Conservation (phyloP, 1,140 invertebrate genomes). For the Sitophilus oryzae region DNA sequence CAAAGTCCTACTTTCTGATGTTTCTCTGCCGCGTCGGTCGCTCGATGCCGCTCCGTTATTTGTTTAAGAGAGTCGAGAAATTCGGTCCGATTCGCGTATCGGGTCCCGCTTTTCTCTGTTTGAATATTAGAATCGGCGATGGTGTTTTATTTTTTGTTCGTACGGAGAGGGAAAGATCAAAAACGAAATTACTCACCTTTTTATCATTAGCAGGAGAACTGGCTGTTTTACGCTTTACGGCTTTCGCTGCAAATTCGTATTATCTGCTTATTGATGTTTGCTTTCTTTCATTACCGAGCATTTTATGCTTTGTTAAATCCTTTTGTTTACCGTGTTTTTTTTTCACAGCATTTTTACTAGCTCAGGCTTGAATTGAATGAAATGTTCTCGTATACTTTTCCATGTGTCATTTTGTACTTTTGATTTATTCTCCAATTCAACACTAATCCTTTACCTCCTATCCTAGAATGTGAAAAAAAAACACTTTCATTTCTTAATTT, state of each 20-base stretch:
- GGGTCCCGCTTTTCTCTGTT: slow-evolving; percentile 20
- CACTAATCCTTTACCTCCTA: too few species aligned
- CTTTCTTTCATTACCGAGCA: too few species aligned
- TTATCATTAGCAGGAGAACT: slow-evolving; percentile 11
- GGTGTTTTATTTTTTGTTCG: slow-evolving; percentile 18
- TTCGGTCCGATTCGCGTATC: slow-evolving; percentile 30
- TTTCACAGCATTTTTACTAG: too few species aligned
- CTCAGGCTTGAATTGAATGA: too few species aligned
- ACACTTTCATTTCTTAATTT: too few species aligned
- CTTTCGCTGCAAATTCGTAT: background rate
- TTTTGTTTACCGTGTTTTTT: too few species aligned
- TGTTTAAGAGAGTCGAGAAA: slow-evolving; percentile 32
- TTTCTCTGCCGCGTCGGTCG: too few species aligned
- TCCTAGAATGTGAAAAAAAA: too few species aligned
- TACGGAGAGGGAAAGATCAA: background rate
- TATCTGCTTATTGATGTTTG: background rate
- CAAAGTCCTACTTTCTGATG: slow-evolving; percentile 41
- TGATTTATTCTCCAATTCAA: too few species aligned
- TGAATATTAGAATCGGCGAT: slow-evolving; percentile 27
- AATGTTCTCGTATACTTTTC: too few species aligned
- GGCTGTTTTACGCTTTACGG: background rate
- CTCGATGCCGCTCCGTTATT: slow-evolving; percentile 36
- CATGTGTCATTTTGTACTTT: too few species aligned
- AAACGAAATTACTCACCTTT: slow-evolving; percentile 16
- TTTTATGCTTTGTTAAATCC: too few species aligned